Evolutionary conservation across 2,113 vertebrate genomes (phyloP).

Genomic region (Alouatta palliata): DNA sequence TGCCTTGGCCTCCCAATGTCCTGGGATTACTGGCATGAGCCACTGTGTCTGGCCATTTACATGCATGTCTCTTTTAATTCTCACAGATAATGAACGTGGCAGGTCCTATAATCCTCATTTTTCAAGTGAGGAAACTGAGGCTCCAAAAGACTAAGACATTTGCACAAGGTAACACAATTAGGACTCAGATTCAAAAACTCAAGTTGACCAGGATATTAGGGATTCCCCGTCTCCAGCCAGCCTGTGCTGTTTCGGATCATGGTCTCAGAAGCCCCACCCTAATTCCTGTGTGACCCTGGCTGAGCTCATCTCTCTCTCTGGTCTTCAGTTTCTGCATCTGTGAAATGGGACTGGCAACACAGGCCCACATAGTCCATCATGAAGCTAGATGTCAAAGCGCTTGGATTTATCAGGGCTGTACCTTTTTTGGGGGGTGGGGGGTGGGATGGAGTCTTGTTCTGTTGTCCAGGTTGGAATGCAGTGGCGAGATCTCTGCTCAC

Average conservation of each 20-base stretch:
- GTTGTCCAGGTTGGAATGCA: too few species aligned
- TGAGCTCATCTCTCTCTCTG: not conserved
- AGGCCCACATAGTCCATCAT: not conserved
- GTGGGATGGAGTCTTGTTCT: too few species aligned
- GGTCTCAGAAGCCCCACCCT: not conserved
- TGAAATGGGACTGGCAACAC: not conserved
- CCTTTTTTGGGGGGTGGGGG: not conserved
- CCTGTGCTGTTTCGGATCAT: rapidly evolving
- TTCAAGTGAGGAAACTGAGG: not conserved
- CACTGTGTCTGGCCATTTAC: too few species aligned
- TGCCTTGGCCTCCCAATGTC: too few species aligned
- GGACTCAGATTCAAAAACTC: not conserved
- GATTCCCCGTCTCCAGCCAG: not conserved
- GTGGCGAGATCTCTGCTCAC: too few species aligned
- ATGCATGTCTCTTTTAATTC: rapidly evolving
- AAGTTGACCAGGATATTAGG: too few species aligned
- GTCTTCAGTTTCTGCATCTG: not conserved
- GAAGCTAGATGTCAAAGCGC: not conserved
- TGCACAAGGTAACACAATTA: not conserved
- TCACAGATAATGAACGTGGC: not conserved
- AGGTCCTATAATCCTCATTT: not conserved
- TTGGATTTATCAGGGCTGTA: not conserved
- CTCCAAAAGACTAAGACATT: not conserved
- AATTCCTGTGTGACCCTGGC: not conserved
- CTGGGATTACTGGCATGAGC: too few species aligned